phyloP scores from a whole-genome alignment of 2,797 vertebrate species.

The Ptychadena robeensis region DNA sequence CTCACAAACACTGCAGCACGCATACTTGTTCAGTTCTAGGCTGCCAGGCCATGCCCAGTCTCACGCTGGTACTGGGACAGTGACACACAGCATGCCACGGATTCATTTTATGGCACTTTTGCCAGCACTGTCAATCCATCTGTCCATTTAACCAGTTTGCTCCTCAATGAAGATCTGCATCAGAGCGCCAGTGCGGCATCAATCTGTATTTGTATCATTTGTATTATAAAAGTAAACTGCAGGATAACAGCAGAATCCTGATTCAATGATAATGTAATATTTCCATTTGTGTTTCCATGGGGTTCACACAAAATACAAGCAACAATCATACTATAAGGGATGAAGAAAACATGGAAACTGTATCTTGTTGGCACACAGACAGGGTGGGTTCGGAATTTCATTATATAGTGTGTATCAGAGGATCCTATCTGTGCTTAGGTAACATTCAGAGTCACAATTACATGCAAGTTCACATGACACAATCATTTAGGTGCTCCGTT shows the following conservation, averaged over 20 bases:
- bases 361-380: no score
- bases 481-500: no score
- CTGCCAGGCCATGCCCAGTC: conserved; percentile 1
- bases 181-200: not conserved
- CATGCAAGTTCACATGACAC: no score
- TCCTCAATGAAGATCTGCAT: not conserved
- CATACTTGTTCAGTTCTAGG: conserved; percentile 3
- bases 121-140: not conserved
- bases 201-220: not conserved
- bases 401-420: no score
- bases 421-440: no score
- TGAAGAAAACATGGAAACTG: no score
- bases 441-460: no score
- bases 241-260: not conserved
- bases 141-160: not conserved
- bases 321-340: no score
- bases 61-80: conserved; percentile 5
- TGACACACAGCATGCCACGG: not conserved
- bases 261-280: not conserved
- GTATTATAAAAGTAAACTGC: not conserved
- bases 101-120: not conserved
- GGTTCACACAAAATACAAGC: no score
- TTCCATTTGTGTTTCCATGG: no score
- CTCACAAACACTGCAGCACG: not conserved
- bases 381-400: no score